Percentiles rank a stretch among this genome's conserved stretches.
Conservation (phyloP, 2,888 invertebrate species). For the Xylota segnis region DNA sequence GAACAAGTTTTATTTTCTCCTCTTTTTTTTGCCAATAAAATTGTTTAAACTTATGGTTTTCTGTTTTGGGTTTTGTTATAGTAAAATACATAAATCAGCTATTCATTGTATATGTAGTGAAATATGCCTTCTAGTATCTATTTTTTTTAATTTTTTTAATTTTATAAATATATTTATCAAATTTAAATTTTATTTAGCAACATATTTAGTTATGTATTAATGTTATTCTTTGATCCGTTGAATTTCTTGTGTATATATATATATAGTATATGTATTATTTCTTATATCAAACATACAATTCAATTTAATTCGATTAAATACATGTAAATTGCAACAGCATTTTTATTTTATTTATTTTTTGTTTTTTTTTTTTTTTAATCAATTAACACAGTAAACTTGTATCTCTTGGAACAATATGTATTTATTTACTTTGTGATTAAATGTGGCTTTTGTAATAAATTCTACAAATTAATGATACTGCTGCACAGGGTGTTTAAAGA, state of each 20-base stretch:
- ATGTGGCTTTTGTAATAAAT: slow-evolving; percentile 9
- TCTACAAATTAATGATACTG: slow-evolving; percentile 19
- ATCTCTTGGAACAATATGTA: slow-evolving; percentile 47
- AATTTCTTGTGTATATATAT: slow-evolving; percentile 43
- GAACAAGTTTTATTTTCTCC: slow-evolving; percentile 7
- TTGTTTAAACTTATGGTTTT: slow-evolving; percentile 12
- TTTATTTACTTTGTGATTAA: background rate
- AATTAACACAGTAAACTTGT: slow-evolving; percentile 73
- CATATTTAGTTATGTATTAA: background rate
- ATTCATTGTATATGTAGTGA: slow-evolving; percentile 44
- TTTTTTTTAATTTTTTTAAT: slow-evolving; percentile 23
- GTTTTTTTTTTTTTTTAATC: slow-evolving; percentile 12
- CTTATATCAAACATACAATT: slow-evolving; percentile 40
- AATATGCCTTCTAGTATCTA: slow-evolving; percentile 16
- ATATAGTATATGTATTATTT: slow-evolving; percentile 23
- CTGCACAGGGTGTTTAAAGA: background rate
- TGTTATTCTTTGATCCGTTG: slow-evolving; percentile 57
- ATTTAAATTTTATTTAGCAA: slow-evolving; percentile 37
- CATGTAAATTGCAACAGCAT: slow-evolving; percentile 66
- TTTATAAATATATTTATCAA: slow-evolving; percentile 60
- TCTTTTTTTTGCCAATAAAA: slow-evolving; percentile 15
- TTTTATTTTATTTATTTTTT: slow-evolving; percentile 15
- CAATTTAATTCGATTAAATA: slow-evolving; percentile 48
- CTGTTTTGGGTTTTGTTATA: slow-evolving; percentile 5
- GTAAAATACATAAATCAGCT: slow-evolving; percentile 16